Evolutionary conservation across 2,888 invertebrate species (phyloP).

Genomic region (Platycheirus rosarum): DNA sequence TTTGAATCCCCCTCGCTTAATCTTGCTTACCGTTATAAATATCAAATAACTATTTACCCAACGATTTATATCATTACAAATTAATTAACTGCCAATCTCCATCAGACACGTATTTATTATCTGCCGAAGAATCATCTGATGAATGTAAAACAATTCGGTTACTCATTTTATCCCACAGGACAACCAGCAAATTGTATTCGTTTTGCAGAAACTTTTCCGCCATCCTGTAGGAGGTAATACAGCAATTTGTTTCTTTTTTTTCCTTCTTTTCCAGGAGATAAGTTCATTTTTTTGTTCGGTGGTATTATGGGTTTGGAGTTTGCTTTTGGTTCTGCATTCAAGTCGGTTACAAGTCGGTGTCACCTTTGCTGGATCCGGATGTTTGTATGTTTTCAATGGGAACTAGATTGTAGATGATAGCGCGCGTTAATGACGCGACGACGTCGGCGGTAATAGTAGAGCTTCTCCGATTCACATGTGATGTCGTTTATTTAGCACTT

Average conservation of each 20-base stretch:
- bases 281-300: not conserved
- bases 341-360: not conserved
- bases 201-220: conserved; percentile 34
- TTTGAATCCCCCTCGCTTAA: conserved; percentile 6
- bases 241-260: conserved; percentile 16
- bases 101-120: conserved; percentile 43
- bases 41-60: conserved; percentile 39
- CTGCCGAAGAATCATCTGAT: conserved; percentile 39
- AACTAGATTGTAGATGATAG: conserved; percentile 22
- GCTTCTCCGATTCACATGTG: conserved; percentile 17
- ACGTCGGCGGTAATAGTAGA: conserved; percentile 9
- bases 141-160: conserved; percentile 39
- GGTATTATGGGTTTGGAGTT: not conserved
- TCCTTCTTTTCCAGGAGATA: not conserved
- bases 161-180: conserved; percentile 32
- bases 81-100: conserved; percentile 43
- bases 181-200: conserved; percentile 22
- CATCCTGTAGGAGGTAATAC: conserved; percentile 8
- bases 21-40: conserved; percentile 21
- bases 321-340: conserved; percentile 15
- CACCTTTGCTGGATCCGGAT: conserved; percentile 8
- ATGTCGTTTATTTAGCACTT: conserved; percentile 11
- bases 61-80: conserved; percentile 37
- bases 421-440: too few relatives aligned
- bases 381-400: conserved; percentile 1